phyloP scores from a whole-genome alignment of 2,888 invertebrate genomes.

The Eugnorisma glareosa region DNA sequence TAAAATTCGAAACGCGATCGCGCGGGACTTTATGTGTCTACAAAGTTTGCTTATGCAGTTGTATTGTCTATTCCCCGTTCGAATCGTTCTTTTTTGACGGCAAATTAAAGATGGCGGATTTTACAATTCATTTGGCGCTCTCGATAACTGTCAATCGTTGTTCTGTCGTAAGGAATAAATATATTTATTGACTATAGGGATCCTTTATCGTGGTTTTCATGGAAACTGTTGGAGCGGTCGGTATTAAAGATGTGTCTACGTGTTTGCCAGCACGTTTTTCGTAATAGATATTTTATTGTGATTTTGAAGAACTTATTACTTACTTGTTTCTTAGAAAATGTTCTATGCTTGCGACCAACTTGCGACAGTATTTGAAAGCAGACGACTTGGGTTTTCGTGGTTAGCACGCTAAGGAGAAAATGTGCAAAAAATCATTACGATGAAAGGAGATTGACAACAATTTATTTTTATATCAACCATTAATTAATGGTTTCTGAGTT shows the following conservation, averaged over 20 bases:
- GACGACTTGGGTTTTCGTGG: conserved; percentile 2
- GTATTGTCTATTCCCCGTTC: conserved; percentile 36
- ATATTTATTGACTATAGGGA: conserved; percentile 84
- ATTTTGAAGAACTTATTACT: conserved; percentile 33
- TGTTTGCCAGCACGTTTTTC: conserved; percentile 52
- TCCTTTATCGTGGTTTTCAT: conserved; percentile 80
- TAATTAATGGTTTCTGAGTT: background rate
- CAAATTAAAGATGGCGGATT: conserved; percentile 64
- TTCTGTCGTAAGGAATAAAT: conserved; percentile 82
- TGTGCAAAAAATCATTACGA: background rate
- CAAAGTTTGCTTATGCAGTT: conserved; percentile 72
- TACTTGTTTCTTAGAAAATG: conserved; percentile 27
- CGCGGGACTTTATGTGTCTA: conserved; percentile 82
- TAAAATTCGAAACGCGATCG: conserved; percentile 85
- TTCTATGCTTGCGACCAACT: background rate
- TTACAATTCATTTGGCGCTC: conserved; percentile 82
- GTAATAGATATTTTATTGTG: conserved; percentile 48
- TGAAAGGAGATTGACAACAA: background rate
- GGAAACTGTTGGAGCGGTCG: conserved; percentile 77
- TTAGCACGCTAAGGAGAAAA: background rate
- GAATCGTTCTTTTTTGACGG: conserved; percentile 47
- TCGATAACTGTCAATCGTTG: conserved; percentile 85
- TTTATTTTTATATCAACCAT: background rate
- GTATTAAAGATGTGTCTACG: conserved; percentile 46
- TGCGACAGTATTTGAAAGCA: conserved; percentile 26